A percentile compares a stretch with the other conserved stretches of the same genome.
Conservation (phyloP, 2,113 vertebrate genomes). For the Speoplatyrhinus poulsoni region DNA sequence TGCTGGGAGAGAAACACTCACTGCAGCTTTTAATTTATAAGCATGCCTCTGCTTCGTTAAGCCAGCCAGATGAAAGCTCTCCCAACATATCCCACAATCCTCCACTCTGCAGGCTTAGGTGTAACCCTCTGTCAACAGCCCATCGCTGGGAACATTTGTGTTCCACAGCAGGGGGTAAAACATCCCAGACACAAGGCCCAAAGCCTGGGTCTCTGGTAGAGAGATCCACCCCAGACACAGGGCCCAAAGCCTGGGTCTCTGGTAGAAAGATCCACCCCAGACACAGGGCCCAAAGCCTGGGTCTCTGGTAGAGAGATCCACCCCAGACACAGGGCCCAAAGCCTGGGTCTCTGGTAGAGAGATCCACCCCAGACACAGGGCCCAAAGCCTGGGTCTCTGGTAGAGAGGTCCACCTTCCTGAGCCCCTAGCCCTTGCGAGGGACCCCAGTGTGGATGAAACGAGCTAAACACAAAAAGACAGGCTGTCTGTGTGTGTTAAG, state of each 20-base stretch:
- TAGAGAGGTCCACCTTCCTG: not conserved
- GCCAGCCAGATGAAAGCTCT: not conserved
- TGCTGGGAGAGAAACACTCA: no score
- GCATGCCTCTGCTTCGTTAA: slow-evolving; percentile 23
- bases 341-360: no score
- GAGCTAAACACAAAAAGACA: no score
- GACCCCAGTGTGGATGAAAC: slow-evolving; percentile 14
- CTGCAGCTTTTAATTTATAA: slow-evolving; percentile 12
- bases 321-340: not conserved
- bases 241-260: slow-evolving; percentile 11
- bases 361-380: not conserved
- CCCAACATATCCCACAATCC: no score
- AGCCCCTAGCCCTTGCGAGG: slow-evolving; percentile 32
- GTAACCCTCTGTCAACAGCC: slow-evolving; percentile 34
- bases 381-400: not conserved
- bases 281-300: not conserved
- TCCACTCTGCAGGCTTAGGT: no score
- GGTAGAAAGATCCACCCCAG: slow-evolving; percentile 27
- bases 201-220: slow-evolving; percentile 9
- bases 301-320: no score
- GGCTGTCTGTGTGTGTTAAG: no score
- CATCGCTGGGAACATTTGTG: slow-evolving; percentile 58
- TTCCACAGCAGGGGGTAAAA: slow-evolving; percentile 56
- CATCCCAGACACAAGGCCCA: slow-evolving; percentile 35
- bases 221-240: slow-evolving; percentile 31